A percentile compares a stretch with the other conserved stretches of the same genome.
Conservation (phyloP, 2,113 vertebrate genomes). For the Romanogobio albipinnatus region DNA sequence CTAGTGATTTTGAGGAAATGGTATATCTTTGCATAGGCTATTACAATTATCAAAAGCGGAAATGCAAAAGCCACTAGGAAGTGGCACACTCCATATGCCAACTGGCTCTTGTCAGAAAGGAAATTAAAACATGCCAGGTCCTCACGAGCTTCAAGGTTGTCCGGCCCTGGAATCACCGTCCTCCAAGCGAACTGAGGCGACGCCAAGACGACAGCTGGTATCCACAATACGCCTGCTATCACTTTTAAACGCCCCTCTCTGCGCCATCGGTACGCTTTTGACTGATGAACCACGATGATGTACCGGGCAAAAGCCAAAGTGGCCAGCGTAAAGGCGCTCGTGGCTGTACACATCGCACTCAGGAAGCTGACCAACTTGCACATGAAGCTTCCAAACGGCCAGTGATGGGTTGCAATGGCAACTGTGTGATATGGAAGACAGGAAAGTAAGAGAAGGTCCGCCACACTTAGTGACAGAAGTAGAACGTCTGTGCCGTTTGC, state of each 20-base stretch:
- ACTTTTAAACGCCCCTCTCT: slow-evolving; percentile 54
- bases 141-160: neutral
- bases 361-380: slow-evolving; percentile 75
- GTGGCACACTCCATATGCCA: slow-evolving; percentile 71
- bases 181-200: slow-evolving; percentile 73
- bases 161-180: slow-evolving; percentile 47
- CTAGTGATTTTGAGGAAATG: slow-evolving; percentile 65
- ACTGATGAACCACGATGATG: slow-evolving; percentile 71
- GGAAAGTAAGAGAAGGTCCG: slow-evolving; percentile 74
- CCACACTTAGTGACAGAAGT: slow-evolving; percentile 72
- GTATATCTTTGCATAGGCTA: slow-evolving; percentile 70
- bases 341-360: slow-evolving; percentile 70
- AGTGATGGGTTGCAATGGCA: slow-evolving; percentile 56
- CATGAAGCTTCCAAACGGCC: slow-evolving; percentile 11
- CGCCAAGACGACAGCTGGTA: slow-evolving; percentile 68
- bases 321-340: slow-evolving; percentile 74
- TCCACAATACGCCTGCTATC: slow-evolving; percentile 65
- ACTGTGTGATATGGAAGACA: slow-evolving; percentile 73
- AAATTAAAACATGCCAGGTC: slow-evolving; percentile 71
- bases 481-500: slow-evolving; percentile 69
- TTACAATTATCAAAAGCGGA: slow-evolving; percentile 69
- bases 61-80: slow-evolving; percentile 73
- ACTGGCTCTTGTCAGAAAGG: slow-evolving; percentile 63
- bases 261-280: slow-evolving; percentile 66
- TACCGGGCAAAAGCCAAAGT: slow-evolving; percentile 71